Conservation (phyloP, 1,140 invertebrate genomes). For the Orius insidiosus region DNA sequence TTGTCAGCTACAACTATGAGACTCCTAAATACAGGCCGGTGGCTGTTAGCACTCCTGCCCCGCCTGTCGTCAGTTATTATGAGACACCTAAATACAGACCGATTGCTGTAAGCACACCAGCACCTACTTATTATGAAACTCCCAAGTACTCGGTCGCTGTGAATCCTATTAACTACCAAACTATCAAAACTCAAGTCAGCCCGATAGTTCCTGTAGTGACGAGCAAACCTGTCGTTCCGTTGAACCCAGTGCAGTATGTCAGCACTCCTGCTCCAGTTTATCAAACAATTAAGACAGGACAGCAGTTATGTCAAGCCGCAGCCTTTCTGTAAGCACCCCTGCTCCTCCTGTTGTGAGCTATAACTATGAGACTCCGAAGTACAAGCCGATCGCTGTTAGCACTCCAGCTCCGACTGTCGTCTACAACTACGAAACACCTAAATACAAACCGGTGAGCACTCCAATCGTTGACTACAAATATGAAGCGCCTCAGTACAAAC, state of each 20-base stretch:
- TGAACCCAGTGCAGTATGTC: background rate
- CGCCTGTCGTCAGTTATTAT: background rate
- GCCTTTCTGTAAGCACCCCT: too few species aligned
- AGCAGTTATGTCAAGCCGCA: too few species aligned
- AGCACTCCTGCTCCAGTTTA: background rate
- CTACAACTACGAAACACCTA: too few species aligned
- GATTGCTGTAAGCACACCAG: constrained; percentile 4
- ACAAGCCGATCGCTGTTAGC: background rate
- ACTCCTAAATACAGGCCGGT: background rate
- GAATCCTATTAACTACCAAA: constrained; percentile 7
- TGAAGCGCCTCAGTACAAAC: background rate
- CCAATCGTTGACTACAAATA: constrained; percentile 12
- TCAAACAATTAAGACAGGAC: too few species aligned
- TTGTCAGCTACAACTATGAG: too few species aligned
- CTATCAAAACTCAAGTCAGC: background rate
- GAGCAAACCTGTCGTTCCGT: background rate
- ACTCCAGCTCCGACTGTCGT: background rate
- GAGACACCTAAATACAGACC: background rate
- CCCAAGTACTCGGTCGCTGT: constrained; percentile 12
- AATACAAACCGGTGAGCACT: background rate
- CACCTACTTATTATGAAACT: constrained; percentile 10
- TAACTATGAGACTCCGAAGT: constrained; percentile 4
- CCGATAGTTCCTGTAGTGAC: too few species aligned
- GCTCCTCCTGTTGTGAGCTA: constrained; percentile 12
- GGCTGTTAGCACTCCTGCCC: background rate